Evolutionary conservation across 2,797 vertebrate genomes (phyloP).

Genomic region (Poecilia wingei): DNA sequence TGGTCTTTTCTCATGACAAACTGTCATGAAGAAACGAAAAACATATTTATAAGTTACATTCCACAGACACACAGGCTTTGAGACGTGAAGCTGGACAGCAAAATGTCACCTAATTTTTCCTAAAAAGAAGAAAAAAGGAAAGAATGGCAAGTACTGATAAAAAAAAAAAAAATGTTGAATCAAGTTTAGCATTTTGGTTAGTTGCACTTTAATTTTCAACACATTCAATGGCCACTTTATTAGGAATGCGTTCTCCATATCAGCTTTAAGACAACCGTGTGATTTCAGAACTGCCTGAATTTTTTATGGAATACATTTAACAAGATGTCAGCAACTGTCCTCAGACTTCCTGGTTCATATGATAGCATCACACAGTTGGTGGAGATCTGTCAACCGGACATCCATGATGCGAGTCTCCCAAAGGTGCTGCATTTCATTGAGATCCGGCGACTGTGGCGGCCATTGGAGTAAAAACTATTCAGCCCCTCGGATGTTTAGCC

Average conservation of each 20-base stretch:
- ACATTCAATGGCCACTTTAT: not conserved
- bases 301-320: not conserved
- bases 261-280: not conserved
- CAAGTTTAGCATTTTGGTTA: not conserved
- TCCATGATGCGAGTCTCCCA: not conserved
- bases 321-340: not conserved
- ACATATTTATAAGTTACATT: no score
- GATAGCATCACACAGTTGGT: not conserved
- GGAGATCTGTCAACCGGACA: not conserved
- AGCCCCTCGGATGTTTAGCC: no score
- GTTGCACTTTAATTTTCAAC: not conserved
- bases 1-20: no score
- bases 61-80: not conserved
- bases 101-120: not conserved
- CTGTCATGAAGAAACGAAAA: no score
- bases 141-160: not conserved
- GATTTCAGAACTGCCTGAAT: not conserved
- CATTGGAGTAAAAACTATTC: not conserved
- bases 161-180: no score
- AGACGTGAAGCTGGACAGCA: not conserved
- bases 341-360: not conserved
- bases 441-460: not conserved
- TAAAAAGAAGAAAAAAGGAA: not conserved
- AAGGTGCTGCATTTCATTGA: not conserved
- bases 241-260: not conserved